These are phyloP conservation scores for Chascanopsetta lugubris DNA, from an alignment of 2,113 vertebrate species.

Conservation along the genomic window DNA sequence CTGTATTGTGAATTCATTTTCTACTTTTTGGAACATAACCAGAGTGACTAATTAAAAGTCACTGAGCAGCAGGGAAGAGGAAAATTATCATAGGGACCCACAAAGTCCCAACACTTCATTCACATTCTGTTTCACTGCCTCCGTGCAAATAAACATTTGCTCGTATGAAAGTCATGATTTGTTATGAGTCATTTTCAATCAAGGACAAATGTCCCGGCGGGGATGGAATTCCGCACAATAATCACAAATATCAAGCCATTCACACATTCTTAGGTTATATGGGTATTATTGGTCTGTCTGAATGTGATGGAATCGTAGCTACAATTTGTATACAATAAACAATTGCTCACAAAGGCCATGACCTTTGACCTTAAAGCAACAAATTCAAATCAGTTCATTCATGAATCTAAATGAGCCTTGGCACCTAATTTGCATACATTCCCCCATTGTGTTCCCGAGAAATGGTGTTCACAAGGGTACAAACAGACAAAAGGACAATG, in stretches of 20 bases:
- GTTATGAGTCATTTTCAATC: slow-evolving; percentile 1
- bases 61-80: neutral
- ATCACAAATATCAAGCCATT: neutral
- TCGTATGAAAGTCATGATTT: slow-evolving; percentile 5
- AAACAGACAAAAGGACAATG: too few relatives aligned
- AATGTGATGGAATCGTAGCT: neutral
- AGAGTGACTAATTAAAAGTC: neutral
- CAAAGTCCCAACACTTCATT: neutral
- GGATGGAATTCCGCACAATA: neutral
- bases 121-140: neutral
- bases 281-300: slow-evolving; percentile 1
- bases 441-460: too few relatives aligned
- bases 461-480: too few relatives aligned
- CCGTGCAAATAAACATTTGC: neutral
- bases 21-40: neutral
- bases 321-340: too few relatives aligned
- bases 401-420: too few relatives aligned
- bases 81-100: too few relatives aligned
- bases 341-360: too few relatives aligned
- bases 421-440: too few relatives aligned
- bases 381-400: too few relatives aligned
- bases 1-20: neutral
- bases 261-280: slow-evolving; percentile 6
- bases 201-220: neutral
- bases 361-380: too few relatives aligned